Base-by-base conservation (phyloP, 1,140 invertebrate species). In the Amyelois transitella region DNA sequence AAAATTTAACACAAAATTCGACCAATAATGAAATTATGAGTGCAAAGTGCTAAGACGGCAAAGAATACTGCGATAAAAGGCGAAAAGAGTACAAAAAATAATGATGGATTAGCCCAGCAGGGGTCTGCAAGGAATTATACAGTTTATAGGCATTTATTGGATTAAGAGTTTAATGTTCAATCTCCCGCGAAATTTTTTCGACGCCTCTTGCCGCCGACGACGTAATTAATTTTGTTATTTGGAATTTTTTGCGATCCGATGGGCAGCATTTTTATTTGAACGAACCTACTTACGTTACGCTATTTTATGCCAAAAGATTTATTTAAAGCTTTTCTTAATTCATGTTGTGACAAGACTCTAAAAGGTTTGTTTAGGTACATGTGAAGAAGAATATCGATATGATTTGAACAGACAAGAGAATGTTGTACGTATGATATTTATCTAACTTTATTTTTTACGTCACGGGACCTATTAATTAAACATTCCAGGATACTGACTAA, bases 211-310 rank as follows among this genome's bases (percentile, higher is more conserved):
- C 54, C 28, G 49, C 48, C 43, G 50, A 49, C 50, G 43, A 51
- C 58, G 58, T 64, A 67, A 67, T 67, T 67, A 63, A 67, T 67
- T 67, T 61, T 57, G 58, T 63, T 67, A 67, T 67, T 67, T 51
- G 43, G 58, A 38, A 58, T 62, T 66, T 60, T 58, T 55, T 55
- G 54, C 52, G 57, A 57, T 24, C 21, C 32, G 32, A 55, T 50
- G 8, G 43, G 43, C 51, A 32, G 14, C 2, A 49, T 51, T 58
- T 65, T 65, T 55, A 60, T 65, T 55, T 55, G 48, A 58, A 38
- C 12, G 7, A 5, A 24, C n/a, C 1, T 38, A 38, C 17, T 38
- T 38, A 19, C 18, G 19, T n/a, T 53, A 43, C 21, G 22, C 12
- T 14, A 22, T 18, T 24, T 22, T 18, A 5, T 24, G n/a, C n/a